These are phyloP conservation scores for Bubo blakistoni DNA, from an alignment of 2,113 vertebrate genomes.

Conservation along the genomic window DNA sequence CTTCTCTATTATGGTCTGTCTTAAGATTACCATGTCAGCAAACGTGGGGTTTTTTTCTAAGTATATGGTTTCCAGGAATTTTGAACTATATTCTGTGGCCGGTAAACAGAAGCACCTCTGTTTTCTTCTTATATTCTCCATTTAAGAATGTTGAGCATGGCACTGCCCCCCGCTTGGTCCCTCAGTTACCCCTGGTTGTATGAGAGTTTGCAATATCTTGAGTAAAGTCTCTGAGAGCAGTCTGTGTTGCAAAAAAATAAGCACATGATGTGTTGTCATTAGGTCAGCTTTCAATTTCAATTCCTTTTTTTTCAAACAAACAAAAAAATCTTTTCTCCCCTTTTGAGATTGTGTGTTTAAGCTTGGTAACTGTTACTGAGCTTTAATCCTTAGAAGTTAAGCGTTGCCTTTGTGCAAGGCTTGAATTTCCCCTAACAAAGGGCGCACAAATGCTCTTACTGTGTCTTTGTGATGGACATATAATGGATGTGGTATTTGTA, in stretches of 20 bases:
- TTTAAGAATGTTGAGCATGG: not conserved
- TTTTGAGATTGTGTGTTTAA: not conserved
- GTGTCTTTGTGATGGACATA: not conserved
- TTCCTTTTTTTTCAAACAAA: too few species aligned
- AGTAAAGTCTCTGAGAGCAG: not conserved
- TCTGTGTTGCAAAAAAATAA: not conserved
- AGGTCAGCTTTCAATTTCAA: too few species aligned
- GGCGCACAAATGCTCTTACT: not conserved
- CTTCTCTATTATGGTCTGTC: not conserved
- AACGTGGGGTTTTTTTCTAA: not conserved
- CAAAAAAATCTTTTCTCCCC: not conserved
- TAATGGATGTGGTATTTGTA: not conserved
- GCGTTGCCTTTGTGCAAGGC: not conserved
- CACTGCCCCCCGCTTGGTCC: accelerated
- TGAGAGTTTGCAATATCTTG: not conserved
- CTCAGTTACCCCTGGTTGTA: not conserved
- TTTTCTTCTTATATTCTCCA: not conserved
- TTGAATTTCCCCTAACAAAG: not conserved
- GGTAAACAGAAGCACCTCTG: not conserved
- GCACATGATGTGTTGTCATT: not conserved
- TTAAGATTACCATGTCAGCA: not conserved
- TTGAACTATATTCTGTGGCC: not conserved
- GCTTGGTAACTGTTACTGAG: not conserved
- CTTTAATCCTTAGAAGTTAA: not conserved
- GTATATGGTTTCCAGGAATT: not conserved